Conservation (phyloP, 1,140 invertebrate genomes). For the Anthonomus grandis region DNA sequence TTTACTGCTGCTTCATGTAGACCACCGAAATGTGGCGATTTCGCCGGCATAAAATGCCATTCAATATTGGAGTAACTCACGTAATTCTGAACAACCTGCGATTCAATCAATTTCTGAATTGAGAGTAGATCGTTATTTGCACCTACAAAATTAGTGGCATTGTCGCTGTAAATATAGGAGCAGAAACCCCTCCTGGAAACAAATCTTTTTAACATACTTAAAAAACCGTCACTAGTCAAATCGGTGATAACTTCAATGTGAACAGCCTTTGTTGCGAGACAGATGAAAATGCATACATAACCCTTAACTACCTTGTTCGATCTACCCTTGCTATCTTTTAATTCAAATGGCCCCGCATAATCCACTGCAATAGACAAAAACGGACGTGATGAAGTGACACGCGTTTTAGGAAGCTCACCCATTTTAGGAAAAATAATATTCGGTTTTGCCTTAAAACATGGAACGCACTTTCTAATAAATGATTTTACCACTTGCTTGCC, state of each 20-base stretch:
- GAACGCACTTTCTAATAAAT: conserved; percentile 29
- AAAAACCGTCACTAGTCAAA: conserved; percentile 7
- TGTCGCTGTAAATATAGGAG: conserved; percentile 32
- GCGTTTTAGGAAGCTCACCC: conserved; percentile 42
- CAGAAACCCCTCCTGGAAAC: conserved; percentile 35
- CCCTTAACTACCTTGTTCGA: conserved; percentile 6
- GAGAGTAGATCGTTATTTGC: conserved; percentile 7
- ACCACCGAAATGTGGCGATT: too few species aligned
- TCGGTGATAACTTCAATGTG: conserved; percentile 12
- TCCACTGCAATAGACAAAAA: conserved; percentile 38
- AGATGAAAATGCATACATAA: conserved; percentile 20
- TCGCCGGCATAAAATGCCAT: conserved; percentile 47
- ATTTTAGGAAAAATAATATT: conserved; percentile 37
- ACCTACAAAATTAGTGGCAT: conserved; percentile 18
- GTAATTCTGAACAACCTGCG: neutral
- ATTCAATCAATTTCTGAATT: neutral
- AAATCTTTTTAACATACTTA: conserved; percentile 37
- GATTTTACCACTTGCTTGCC: conserved; percentile 30
- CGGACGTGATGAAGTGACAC: conserved; percentile 33
- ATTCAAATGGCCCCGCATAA: conserved; percentile 27
- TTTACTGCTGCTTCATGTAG: too few species aligned
- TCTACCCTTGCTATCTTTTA: conserved; percentile 15
- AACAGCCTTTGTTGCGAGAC: conserved; percentile 18
- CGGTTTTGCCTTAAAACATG: conserved; percentile 24
- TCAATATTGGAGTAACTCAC: conserved; percentile 2